A percentile compares a stretch with the other conserved stretches of the same genome.
phyloP scores from a whole-genome alignment of 1,140 invertebrate genomes.

The Brachionus angularis region DNA sequence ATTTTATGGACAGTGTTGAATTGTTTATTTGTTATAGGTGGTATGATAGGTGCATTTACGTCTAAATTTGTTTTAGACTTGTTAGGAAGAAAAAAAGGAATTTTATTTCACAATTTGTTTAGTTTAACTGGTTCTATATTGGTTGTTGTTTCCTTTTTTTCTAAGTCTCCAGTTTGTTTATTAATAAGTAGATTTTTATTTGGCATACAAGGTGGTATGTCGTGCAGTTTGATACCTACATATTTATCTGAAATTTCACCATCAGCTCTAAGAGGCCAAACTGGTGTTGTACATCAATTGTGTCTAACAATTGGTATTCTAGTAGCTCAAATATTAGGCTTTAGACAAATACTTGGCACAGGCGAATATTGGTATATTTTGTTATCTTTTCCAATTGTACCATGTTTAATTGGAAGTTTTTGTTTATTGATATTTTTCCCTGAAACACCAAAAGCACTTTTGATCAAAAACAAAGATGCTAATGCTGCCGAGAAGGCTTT shows the following conservation, averaged over 20 bases:
- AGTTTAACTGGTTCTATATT: constrained; percentile 91
- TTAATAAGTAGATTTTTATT: constrained; percentile 38
- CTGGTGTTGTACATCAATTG: constrained; percentile 81
- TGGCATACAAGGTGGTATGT: constrained; percentile 73
- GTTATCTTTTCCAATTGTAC: constrained; percentile 20
- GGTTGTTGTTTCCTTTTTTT: constrained; percentile 70
- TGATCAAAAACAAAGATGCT: neutral
- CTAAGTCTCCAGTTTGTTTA: neutral
- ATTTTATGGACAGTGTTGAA: constrained; percentile 31
- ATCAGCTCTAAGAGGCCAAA: constrained; percentile 76
- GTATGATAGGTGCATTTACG: constrained; percentile 66
- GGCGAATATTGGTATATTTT: constrained; percentile 2
- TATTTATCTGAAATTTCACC: constrained; percentile 96
- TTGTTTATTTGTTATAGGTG: constrained; percentile 35
- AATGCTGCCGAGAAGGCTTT: constrained; percentile 12
- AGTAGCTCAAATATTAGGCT: constrained; percentile 79
- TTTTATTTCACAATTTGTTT: constrained; percentile 75
- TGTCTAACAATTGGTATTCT: constrained; percentile 83
- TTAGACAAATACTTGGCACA: constrained; percentile 78
- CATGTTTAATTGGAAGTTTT: neutral
- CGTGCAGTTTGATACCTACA: constrained; percentile 77
- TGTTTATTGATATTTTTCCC: constrained; percentile 1
- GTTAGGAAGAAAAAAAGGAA: constrained; percentile 69
- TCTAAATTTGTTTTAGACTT: constrained; percentile 71
- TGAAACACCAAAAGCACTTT: constrained; percentile 33